Base-by-base conservation (phyloP, 2,797 vertebrate genomes). In the Sebastes hubbsi region DNA sequence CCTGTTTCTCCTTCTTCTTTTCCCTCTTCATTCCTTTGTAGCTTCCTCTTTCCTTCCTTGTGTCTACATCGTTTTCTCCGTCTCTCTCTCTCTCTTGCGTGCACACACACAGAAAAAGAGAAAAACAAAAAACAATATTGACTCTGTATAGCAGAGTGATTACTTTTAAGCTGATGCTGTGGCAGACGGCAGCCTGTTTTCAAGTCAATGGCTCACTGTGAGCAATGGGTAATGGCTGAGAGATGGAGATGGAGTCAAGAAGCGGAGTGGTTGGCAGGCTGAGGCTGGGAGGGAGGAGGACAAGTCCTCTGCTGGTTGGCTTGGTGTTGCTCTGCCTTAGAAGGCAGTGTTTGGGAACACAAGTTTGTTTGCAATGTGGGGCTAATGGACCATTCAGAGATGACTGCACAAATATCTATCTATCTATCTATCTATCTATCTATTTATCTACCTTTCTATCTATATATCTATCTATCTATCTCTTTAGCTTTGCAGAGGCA, bases 201-300 rank as follows among this genome's bases (percentile, higher is more conserved):
- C 61, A 74, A 85, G 84, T 75, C 87, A 81, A 8, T 89, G 90
- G 88, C 80, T 91, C 86, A 91, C 58, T 78, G 69, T 85, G 80
- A 86, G 85, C 83, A 76, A 75, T 69, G 82, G 78, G 56, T 86
- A 79, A 84, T 1, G 49, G 77, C 74, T 81, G 81, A 76, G 86
- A 77, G 73, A 88, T 82, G 74, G 56, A 72, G 78, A 79, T 56
- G 59, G 54, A 89, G 84, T 86, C 82, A 77, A 72, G 86, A 84
- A 29, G 69, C 36, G 12, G 60, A 78, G 77, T 25, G 78, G 68
- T 82, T 85, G 80, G 74, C 77, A 83, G 80, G 42, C 82, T 58
- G 63, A 52, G 46, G 75, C 46, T 75, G 62, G 55, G 72, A 77
- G 54, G 71, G 75, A 82, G 82, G 66, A 81, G 77, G 77, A 72